Evolutionary conservation across 2,888 invertebrate species (phyloP).

Genomic region (Iphiclides podalirius): DNA sequence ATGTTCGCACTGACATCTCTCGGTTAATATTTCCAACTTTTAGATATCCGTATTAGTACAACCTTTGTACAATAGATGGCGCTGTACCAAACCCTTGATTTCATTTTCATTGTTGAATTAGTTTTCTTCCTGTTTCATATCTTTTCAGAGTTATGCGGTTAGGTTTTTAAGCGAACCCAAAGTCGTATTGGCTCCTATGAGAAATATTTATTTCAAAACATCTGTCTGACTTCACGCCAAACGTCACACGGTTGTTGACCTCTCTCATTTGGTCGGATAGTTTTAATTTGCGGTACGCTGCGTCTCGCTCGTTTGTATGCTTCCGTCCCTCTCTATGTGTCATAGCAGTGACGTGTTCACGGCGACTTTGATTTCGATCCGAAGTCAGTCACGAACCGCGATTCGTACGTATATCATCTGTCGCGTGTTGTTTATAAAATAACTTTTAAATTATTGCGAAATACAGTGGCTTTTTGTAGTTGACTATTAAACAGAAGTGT

Average conservation of each 20-base stretch:
- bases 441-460: slow-evolving; percentile 40
- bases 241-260: slow-evolving; percentile 18
- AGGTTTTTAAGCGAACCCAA: neutral
- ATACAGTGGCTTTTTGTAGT: slow-evolving; percentile 32
- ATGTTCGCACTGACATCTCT: slow-evolving; percentile 1
- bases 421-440: slow-evolving; percentile 45
- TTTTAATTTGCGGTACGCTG: neutral
- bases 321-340: slow-evolving; percentile 47
- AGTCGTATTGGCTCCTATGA: neutral
- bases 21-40: neutral
- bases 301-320: slow-evolving; percentile 39
- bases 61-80: slow-evolving; percentile 1
- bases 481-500: slow-evolving; percentile 22
- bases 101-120: too few relatives aligned
- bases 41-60: neutral
- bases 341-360: slow-evolving; percentile 60
- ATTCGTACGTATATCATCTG: slow-evolving; percentile 50
- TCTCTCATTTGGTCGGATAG: slow-evolving; percentile 22
- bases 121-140: neutral
- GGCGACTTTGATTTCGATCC: slow-evolving; percentile 43
- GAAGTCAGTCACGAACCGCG: slow-evolving; percentile 71
- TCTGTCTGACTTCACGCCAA: neutral
- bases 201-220: neutral
- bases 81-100: neutral
- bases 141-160: neutral